Evolutionary conservation across 2,888 invertebrate species (phyloP), one percentile per base, ranked within the genome.

Genomic region (Sinhomidia bicolor): DNA sequence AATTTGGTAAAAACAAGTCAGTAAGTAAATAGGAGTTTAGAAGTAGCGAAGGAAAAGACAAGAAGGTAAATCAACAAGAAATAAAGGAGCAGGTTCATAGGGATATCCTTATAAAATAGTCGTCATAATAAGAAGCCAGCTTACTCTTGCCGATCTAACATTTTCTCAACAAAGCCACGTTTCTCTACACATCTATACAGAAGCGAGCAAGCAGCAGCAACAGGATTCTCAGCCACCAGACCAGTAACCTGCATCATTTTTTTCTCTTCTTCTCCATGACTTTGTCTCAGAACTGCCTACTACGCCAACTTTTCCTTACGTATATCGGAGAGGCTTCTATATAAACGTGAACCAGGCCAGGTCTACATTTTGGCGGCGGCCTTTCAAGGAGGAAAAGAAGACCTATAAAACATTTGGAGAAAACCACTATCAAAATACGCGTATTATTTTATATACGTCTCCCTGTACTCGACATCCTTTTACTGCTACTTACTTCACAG

Each of bases 371-470:
- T 74, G 71, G 71, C 71, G 71, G 44, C 23, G 47, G 44, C 7
- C 41, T 47, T 74, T 74, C 23, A 47, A 17, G 23, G 65, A 47
- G 47, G 14, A 29, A 65, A 88, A 83, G 65, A 78, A 83, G 79
- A 20, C 83, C 65, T 88, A 88, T 82, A 88, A 88, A 87, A 87
- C 71, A 71, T 81, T 81, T 87, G 87, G 76, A 36, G 41, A 82
- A 86, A 88, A 88, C 78, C 78, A 57, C 78, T 17, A 29, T 62
- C 36, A 36, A 36, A n/a, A 54, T 10, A 29, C 32, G n/a, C n/a
- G n/a, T n/a, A n/a, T n/a, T n/a, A n/a, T n/a, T n/a, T n/a, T n/a
- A n/a, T n/a, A n/a, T n/a, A n/a, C n/a, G n/a, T n/a, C n/a, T n/a
- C n/a, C n/a, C n/a, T n/a, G n/a, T n/a, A n/a, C n/a, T n/a, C n/a